A percentile compares a stretch with the other conserved stretches of the same genome.
These are phyloP conservation scores for Kryphioiulus occultus DNA, from an alignment of 2,888 invertebrate species.

Conservation along the genomic window DNA sequence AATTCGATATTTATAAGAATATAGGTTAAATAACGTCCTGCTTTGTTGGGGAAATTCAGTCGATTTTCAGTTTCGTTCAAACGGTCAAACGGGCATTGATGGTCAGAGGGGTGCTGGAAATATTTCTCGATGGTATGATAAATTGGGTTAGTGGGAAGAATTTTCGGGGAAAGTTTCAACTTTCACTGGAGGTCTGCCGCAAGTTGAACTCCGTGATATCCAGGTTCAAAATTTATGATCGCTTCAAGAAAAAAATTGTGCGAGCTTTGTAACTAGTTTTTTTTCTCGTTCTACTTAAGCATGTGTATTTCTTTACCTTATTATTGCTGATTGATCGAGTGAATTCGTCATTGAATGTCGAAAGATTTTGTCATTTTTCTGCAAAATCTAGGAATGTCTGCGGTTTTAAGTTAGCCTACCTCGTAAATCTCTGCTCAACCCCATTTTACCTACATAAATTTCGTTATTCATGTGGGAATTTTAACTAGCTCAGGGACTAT, in stretches of 20 bases:
- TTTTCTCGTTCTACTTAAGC: background rate
- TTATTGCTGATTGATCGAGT: background rate
- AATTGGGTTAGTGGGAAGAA: conserved; percentile 17
- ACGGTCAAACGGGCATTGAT: background rate
- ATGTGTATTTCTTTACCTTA: background rate
- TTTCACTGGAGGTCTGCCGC: conserved; percentile 13
- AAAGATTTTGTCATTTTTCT: background rate
- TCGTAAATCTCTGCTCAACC: background rate
- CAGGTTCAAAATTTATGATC: conserved; percentile 8
- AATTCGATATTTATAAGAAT: background rate
- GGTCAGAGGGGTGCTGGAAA: background rate
- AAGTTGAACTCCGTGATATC: conserved; percentile 1
- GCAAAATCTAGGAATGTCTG: background rate
- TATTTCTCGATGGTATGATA: background rate
- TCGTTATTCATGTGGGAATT: background rate
- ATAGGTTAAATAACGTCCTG: background rate
- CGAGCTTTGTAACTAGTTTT: background rate
- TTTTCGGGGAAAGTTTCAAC: background rate
- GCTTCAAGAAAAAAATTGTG: background rate
- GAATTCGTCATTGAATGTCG: background rate
- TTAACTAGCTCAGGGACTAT: background rate
- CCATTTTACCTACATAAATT: background rate
- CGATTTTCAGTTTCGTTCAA: background rate
- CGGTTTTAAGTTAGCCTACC: background rate
- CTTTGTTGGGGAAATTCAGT: background rate